Conservation (phyloP, 2,888 invertebrate genomes). For the Coelinius sp. region DNA sequence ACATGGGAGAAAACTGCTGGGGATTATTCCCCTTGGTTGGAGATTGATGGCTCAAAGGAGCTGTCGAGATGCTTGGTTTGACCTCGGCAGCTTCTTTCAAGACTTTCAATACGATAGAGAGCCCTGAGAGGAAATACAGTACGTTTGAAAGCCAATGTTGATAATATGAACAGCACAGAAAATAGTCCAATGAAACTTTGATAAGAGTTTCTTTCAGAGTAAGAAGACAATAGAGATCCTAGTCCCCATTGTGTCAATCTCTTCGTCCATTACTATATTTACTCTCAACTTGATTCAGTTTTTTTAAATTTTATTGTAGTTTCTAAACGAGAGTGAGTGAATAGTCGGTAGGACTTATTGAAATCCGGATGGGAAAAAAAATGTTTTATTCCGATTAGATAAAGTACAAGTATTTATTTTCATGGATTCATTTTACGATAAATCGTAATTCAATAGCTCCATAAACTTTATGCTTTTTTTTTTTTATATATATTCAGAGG, state of each 20-base stretch:
- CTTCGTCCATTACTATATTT: constrained; percentile 4
- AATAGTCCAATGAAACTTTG: constrained; percentile 3
- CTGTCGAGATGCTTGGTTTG: not conserved
- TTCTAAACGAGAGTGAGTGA: not conserved
- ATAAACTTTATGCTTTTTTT: not conserved
- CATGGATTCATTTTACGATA: not conserved
- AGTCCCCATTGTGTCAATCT: not conserved
- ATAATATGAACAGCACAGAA: not conserved
- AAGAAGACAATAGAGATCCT: not conserved
- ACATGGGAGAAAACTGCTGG: not conserved
- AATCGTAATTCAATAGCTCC: not conserved
- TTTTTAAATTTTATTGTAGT: constrained; percentile 1
- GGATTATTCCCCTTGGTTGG: not conserved
- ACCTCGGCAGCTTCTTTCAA: not conserved
- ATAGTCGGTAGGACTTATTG: not conserved
- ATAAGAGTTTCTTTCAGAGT: constrained; percentile 10
- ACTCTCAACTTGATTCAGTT: not conserved
- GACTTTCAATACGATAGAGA: not conserved
- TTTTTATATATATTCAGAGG: too few species aligned
- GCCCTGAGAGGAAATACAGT: not conserved
- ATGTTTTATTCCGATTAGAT: not conserved
- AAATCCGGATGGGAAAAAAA: not conserved
- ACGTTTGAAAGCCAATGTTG: not conserved
- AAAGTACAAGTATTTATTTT: not conserved
- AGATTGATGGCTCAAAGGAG: not conserved